Percentiles rank a stretch among this genome's conserved stretches.
These are phyloP conservation scores for Hapalemur alaotrensis DNA, from an alignment of 2,797 vertebrate species.

Conservation along the genomic window DNA sequence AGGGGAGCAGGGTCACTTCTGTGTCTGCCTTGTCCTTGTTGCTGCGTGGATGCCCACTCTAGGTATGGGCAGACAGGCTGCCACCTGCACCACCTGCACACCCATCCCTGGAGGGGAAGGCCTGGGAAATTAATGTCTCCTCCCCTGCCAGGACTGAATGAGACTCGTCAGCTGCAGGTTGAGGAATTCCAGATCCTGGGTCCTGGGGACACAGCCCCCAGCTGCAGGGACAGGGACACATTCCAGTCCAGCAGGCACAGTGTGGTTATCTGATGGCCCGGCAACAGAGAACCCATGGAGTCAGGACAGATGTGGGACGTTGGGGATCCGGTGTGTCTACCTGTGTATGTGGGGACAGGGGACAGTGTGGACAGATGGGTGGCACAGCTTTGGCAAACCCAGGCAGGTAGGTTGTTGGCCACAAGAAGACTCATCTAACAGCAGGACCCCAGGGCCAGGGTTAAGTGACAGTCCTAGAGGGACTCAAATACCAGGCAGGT, in stretches of 20 bases:
- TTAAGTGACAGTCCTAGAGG: too few relatives aligned
- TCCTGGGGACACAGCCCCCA: neutral
- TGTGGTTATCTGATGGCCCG: neutral
- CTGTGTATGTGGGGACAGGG: neutral
- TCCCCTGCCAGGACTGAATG: neutral
- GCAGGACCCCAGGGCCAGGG: neutral
- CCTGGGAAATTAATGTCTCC: neutral
- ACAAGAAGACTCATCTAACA: neutral
- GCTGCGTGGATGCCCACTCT: neutral
- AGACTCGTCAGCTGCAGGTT: neutral
- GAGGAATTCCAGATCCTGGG: neutral
- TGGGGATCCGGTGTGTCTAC: neutral
- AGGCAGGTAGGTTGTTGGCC: neutral
- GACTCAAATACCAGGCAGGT: neutral
- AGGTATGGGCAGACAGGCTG: neutral
- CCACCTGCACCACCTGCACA: fast-evolving
- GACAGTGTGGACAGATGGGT: neutral
- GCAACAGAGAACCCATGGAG: neutral
- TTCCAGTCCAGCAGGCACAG: neutral
- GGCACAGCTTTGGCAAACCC: neutral
- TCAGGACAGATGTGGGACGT: neutral
- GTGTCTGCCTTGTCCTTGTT: neutral
- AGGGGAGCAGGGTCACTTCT: neutral
- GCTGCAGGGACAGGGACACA: neutral
- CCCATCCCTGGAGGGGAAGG: neutral